These are phyloP conservation scores for Chrysocyon brachyurus DNA, from an alignment of 2,797 vertebrate species.

Conservation along the genomic window DNA sequence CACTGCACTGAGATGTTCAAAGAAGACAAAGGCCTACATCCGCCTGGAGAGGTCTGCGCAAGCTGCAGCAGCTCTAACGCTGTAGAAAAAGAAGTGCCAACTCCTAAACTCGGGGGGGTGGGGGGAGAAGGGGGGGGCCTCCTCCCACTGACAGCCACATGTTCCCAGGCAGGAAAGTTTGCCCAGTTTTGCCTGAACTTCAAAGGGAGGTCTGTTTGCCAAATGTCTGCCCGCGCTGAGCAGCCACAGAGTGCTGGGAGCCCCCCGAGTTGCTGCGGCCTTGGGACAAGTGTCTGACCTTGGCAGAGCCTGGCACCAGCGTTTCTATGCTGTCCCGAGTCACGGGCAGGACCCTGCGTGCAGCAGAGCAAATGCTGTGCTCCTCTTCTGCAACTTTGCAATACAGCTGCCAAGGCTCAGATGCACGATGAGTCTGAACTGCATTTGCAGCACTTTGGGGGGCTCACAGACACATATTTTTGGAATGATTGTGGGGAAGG, in stretches of 20 bases:
- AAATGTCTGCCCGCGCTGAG: constrained; percentile 5
- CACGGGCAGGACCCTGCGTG: constrained; percentile 5
- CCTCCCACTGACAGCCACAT: not conserved
- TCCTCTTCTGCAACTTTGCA: constrained; percentile 78
- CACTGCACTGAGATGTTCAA: not conserved
- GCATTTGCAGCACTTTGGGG: constrained; percentile 37
- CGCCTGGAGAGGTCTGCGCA: not conserved
- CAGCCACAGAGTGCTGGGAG: not conserved
- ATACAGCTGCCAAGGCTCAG: constrained; percentile 80
- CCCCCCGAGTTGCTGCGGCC: not conserved
- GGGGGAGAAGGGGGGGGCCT: too few species aligned
- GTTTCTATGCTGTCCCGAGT: constrained; percentile 38
- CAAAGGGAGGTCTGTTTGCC: constrained; percentile 58
- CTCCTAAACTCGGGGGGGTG: not conserved
- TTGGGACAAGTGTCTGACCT: not conserved
- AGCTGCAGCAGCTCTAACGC: not conserved
- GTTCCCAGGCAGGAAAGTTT: not conserved
- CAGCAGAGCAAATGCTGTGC: not conserved
- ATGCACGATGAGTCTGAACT: constrained; percentile 79
- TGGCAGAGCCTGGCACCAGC: not conserved
- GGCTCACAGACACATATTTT: constrained; percentile 43
- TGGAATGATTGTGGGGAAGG: not conserved
- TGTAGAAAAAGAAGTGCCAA: not conserved
- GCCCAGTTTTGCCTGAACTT: constrained; percentile 24
- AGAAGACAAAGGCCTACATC: not conserved